Conservation (phyloP, 2,113 vertebrate species). For the Cisticola juncidis region DNA sequence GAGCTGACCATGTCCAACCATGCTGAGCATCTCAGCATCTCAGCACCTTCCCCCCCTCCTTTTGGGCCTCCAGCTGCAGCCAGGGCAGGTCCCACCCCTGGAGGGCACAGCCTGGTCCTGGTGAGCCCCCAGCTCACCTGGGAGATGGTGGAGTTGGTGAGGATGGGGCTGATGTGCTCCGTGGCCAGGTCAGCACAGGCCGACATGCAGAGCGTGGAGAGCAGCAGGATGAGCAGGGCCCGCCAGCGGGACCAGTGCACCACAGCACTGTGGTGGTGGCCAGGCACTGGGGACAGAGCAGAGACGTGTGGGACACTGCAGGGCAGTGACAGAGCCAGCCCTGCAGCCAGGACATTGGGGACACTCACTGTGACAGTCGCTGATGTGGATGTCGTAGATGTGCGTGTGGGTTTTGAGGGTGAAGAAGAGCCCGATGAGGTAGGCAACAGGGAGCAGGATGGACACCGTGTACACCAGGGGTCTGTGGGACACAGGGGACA, state of each 20-base stretch:
- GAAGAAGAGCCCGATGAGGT: conserved; percentile 85
- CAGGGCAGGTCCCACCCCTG: too few species aligned
- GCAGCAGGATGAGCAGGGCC: conserved; percentile 80
- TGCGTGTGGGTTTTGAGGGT: conserved; percentile 86
- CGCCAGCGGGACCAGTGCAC: conserved; percentile 83
- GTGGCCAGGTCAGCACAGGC: conserved; percentile 88
- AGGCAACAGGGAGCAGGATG: conserved; percentile 80
- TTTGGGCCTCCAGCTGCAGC: not conserved
- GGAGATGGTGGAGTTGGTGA: conserved; percentile 78
- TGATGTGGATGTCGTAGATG: conserved; percentile 85
- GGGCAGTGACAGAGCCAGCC: rapidly evolving
- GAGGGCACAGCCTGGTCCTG: not conserved
- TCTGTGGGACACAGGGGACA: conserved; percentile 45
- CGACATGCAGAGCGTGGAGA: conserved; percentile 85
- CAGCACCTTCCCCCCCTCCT: not conserved
- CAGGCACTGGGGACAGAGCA: conserved; percentile 36
- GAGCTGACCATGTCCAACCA: not conserved
- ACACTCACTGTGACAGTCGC: conserved; percentile 79
- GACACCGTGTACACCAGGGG: conserved; percentile 80
- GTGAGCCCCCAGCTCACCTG: conserved; percentile 70
- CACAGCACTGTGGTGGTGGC: conserved; percentile 69
- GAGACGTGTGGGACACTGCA: rapidly evolving
- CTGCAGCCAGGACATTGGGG: rapidly evolving
- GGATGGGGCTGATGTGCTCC: conserved; percentile 84
- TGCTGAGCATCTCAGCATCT: not conserved